Base-by-base conservation (phyloP, 2,113 vertebrate species). In the Hylia prasina region DNA sequence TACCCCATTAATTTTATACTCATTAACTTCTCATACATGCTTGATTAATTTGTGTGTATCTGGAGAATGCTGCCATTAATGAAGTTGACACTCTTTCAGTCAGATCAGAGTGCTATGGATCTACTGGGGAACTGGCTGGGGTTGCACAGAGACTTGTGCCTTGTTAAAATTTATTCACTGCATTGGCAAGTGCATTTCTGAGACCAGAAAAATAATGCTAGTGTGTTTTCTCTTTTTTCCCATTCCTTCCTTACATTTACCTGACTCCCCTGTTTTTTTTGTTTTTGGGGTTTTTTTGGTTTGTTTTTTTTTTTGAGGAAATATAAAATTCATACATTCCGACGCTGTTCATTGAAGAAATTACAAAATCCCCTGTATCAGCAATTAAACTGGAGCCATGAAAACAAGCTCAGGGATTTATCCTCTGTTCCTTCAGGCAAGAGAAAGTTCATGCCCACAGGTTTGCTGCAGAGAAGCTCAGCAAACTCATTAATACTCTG, bases 401-500 rank as follows among this genome's bases (percentile, higher is more conserved):
- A 77, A 93, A 93, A 93, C 42, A 94, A 64, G 24, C 68, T 66
- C 20, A 28, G 30, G 72, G 82, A 65, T 94, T 86, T 82, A 54
- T 90, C n/a, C 75, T 93, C n/a, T 35, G 13, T 71, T 95, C 63
- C 81, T 90, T 39, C 70, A 77, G 63, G 90, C 75, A 72, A 75
- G 45, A 75, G 71, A 84, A 78, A 92, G 64, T 89, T 96, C 90
- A 75, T 71, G 61, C 48, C 42, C 72, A 94, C 24, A 61, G 47
- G 94, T 95, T 85, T 94, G 89, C 75, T 87, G 63, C 70, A 94
- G 78, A 93, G 64, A 84, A 96, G 84, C 90, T 92, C 76, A 70
- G 85, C 53, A 93, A 95, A 94, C 90, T 50, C 86, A 89, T 92
- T 95, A 93, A 88, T 83, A 33, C 80, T 68, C 73, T 27, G 92